Evolutionary conservation across 2,113 vertebrate genomes (phyloP), one percentile per base, ranked within the genome.

Genomic region (Climacteris rufus): DNA sequence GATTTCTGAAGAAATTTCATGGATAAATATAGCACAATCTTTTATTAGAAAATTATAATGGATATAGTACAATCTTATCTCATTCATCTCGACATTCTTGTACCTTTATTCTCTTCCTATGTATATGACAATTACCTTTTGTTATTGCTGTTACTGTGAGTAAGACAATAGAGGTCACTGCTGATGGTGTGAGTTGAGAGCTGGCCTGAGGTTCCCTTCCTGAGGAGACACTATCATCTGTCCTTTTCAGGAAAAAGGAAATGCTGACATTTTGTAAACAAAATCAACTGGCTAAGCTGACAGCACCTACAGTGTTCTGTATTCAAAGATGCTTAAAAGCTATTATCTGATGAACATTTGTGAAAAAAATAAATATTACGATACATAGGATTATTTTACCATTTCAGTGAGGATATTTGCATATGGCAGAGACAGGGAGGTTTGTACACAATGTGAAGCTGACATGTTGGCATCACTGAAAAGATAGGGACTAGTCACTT

Each of bases 361-460:
- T 68, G 87, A 93, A 93, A 87, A 87, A 96, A 95, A 90, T 52
- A 82, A 91, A 93, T 80, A 94, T 80, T 81, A 45, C 10, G 50
- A 56, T 71, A 60, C 6, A 35, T 61, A 87, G 49, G 8, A 8
- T 86, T 84, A 89, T 78, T 92, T 94, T 83, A 78, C 42, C 4
- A 4, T 64, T 96, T 91, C 14, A 64, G 72, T 39, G 44, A 77
- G 89, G 65, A 18, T 76, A 96, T 94, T 93, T 96, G 87, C 97
- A 94, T 97, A 71, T 42, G 65, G 72, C 65, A 86, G 91, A 93
- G 93, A 74, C 49, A 11, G 22, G 71, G 75, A 92, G 70, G 57
- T 95, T 96, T 96, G 95, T 95, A 95, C 95, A 96, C 92, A 97
- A 87, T 94, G 72, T 71, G 87, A 89, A 61, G 50, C 89, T 96